A percentile compares a stretch with the other conserved stretches of the same genome.
phyloP scores from a whole-genome alignment of 2,797 vertebrate genomes.

The Gambelia wislizenii region DNA sequence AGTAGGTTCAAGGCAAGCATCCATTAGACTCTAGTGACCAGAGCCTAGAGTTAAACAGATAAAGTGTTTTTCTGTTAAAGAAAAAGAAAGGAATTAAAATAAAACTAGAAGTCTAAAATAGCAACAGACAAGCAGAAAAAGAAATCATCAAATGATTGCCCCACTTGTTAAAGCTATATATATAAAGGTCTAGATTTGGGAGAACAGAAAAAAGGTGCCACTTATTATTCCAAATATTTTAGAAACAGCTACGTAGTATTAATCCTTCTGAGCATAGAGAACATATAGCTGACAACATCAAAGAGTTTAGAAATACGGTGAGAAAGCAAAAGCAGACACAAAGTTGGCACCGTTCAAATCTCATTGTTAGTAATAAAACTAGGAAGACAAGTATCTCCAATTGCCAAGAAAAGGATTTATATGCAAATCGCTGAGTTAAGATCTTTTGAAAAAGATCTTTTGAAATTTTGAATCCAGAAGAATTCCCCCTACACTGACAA shows the following conservation, averaged over 20 bases:
- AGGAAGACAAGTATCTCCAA: background rate
- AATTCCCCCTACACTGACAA: background rate
- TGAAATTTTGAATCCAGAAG: background rate
- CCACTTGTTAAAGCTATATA: background rate
- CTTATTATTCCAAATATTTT: background rate
- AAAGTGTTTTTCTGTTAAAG: background rate
- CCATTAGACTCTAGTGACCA: background rate
- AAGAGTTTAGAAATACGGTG: background rate
- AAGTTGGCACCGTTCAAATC: background rate
- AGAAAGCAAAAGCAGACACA: background rate
- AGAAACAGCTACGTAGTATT: background rate
- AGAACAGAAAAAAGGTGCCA: background rate
- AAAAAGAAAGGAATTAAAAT: background rate
- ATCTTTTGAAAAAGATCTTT: conserved; percentile 14
- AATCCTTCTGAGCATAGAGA: background rate
- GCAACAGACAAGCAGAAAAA: background rate
- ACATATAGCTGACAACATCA: background rate
- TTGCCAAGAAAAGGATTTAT: background rate
- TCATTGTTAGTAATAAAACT: background rate
- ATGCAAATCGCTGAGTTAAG: conserved; percentile 2
- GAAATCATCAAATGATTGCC: background rate
- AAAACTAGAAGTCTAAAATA: background rate
- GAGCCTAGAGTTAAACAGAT: background rate
- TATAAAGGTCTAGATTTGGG: background rate
- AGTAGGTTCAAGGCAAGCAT: background rate